Percentiles rank a stretch among this genome's conserved stretches.
Evolutionary conservation across 2,888 invertebrate species (phyloP).

Genomic region (Xestia xanthographa): DNA sequence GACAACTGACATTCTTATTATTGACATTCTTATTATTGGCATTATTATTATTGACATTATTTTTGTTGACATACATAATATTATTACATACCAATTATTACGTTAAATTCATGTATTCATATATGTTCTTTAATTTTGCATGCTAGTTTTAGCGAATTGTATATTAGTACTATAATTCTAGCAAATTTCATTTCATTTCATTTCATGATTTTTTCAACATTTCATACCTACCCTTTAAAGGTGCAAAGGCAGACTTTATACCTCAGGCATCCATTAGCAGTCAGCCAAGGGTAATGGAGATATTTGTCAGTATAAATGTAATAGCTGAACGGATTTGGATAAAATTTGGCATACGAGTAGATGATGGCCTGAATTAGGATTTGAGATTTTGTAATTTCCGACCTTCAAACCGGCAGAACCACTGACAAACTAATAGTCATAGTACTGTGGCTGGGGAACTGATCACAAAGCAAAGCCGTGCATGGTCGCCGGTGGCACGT

Average conservation of each 20-base stretch:
- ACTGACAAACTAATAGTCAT: not conserved
- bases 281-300: not conserved
- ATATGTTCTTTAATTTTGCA: too few species aligned
- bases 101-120: too few species aligned
- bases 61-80: too few species aligned
- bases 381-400: not conserved
- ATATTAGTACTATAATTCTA: too few species aligned
- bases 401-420: not conserved
- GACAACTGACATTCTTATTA: too few species aligned
- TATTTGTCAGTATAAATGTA: not conserved
- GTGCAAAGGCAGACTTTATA: not conserved
- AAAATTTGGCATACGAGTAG: not conserved
- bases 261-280: not conserved
- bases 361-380: not conserved
- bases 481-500: not conserved
- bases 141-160: too few species aligned
- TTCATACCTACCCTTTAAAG: not conserved
- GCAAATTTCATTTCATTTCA: too few species aligned
- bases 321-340: not conserved
- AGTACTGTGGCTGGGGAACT: not conserved
- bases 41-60: too few species aligned
- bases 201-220: not conserved
- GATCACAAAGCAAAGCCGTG: not conserved
- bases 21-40: too few species aligned
- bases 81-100: too few species aligned